A percentile compares a stretch with the other conserved stretches of the same genome.
phyloP scores from a whole-genome alignment of 1,140 invertebrate species.

The Aphelinus certus region DNA sequence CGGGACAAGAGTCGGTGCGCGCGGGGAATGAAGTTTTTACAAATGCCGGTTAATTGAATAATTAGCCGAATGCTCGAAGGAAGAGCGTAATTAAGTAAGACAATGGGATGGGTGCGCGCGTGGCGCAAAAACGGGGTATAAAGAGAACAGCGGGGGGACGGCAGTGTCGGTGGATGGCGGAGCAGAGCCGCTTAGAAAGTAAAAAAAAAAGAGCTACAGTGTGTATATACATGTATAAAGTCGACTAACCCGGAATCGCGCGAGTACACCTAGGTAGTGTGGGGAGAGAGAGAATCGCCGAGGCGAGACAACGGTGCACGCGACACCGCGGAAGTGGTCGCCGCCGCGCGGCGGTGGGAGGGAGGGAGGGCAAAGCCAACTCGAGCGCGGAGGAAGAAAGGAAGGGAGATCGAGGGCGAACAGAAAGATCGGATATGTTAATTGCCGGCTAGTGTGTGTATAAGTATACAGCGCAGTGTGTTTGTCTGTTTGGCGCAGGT shows the following conservation, averaged over 20 bases:
- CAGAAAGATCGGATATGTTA: conserved; percentile 16
- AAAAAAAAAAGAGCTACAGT: neutral
- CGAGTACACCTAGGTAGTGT: no score
- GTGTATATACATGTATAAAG: neutral
- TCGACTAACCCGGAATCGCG: no score
- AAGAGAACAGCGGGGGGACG: neutral
- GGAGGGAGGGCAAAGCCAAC: neutral
- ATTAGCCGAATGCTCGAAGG: no score
- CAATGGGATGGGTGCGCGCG: neutral
- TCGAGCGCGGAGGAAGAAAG: neutral
- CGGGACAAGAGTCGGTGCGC: no score
- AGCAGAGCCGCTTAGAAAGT: neutral
- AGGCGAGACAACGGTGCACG: conserved; percentile 13
- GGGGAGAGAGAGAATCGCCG: neutral
- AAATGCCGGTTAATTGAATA: no score
- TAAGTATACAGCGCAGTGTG: no score
- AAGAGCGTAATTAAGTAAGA: no score
- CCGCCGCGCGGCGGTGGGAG: neutral
- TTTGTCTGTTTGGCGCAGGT: no score
- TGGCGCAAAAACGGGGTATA: neutral
- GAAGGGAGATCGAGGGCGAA: neutral
- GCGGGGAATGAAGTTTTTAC: no score
- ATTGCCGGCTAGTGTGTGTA: neutral
- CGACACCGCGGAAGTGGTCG: neutral
- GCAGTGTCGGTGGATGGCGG: neutral